Conservation (phyloP, 2,113 vertebrate species). For the Ursus arctos region DNA sequence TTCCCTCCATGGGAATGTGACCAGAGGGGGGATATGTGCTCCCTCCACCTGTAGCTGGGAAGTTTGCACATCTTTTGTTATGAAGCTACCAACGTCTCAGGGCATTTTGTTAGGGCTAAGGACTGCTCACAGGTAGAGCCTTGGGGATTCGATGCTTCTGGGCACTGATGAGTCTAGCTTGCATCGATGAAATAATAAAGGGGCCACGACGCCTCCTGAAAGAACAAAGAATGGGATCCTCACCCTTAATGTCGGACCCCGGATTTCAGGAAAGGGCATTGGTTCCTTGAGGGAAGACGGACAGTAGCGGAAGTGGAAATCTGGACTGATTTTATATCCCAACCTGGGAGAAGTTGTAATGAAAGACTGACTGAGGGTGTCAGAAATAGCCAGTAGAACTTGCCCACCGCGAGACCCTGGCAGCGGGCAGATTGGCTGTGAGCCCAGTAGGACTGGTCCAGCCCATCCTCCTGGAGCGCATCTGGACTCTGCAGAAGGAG, state of each 20-base stretch:
- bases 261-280: slow-evolving; percentile 1
- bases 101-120: not conserved
- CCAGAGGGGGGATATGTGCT: rapidly evolving
- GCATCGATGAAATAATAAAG: not conserved
- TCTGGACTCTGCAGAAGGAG: not conserved
- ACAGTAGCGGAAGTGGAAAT: not conserved
- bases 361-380: not conserved
- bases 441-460: not conserved
- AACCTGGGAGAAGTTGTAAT: not conserved
- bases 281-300: not conserved
- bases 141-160: not conserved
- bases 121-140: not conserved
- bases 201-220: not conserved
- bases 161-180: not conserved
- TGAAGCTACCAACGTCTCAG: not conserved
- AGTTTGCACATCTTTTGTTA: not conserved
- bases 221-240: not conserved
- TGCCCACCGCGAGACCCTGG: not conserved
- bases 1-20: not conserved
- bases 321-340: not conserved
- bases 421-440: rapidly evolving
- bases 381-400: not conserved
- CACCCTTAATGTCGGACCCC: not conserved
- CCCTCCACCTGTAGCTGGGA: not conserved
- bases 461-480: not conserved